Base-by-base conservation (phyloP, 2,888 invertebrate species). In the Cantharis nigra region DNA sequence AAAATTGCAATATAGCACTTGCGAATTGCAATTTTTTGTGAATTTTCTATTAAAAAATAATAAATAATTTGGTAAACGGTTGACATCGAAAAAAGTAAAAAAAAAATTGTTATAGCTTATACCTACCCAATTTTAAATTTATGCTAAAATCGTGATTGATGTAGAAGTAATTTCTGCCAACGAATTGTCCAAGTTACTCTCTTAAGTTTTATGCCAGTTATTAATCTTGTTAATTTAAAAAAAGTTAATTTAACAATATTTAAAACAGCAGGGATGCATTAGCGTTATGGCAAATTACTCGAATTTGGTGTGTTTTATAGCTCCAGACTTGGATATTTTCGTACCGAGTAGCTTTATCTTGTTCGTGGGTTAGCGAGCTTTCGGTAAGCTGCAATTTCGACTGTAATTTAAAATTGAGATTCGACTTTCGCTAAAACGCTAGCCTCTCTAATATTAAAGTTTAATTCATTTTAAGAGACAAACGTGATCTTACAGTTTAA, bases 1-100 rank as follows among this genome's bases (percentile, higher is more conserved):
- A 63, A 69, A 74, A 76, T 77, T 75, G 71, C 67, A 74, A 72
- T 72, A 75, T 74, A 74, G 1, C 23, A 20, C 4, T 23, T 23
- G 23, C 5, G 5, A 5, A 5, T 23, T 23, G 23, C 5, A 23
- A 5, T 23, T 23, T 23, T 23, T 5, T 5, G 23, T 7, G 7
- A 23, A 5, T 16, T 16, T 16, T 16, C 1, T 0, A 16, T 23
- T 23, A 9, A 26, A 26, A 26, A 9, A 26, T 26, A 9, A 9
- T 26, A 26, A 26, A 26, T 26, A 9, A 26, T 26, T 26, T 9
- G 1, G 9, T 26, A 26, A 26, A 9, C 9, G 26, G 26, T 0
- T 1, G 9, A 9, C 26, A 5, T 23, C 26, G 9, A 26, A 1
- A 26, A 9, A 9, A 1, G 23, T 23, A 23, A 5, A 23, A 23